Percentiles rank a stretch among this genome's conserved stretches.
These are phyloP conservation scores for Archaeoteleia sp. DNA, from an alignment of 2,888 invertebrate species.

Conservation along the genomic window DNA sequence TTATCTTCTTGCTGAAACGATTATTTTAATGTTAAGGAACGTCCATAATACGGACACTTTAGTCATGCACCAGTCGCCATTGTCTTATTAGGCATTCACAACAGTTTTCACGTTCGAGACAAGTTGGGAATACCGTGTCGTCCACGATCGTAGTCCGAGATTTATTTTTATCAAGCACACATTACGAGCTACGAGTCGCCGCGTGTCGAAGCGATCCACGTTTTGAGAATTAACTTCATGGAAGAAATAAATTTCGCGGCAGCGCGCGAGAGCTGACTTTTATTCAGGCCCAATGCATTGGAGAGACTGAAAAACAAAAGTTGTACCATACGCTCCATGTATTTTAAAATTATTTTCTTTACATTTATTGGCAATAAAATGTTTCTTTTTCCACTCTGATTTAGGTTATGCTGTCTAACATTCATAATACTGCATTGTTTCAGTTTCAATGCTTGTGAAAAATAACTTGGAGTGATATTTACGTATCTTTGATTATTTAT, in stretches of 20 bases:
- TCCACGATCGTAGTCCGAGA: slow-evolving; percentile 43
- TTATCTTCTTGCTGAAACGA: slow-evolving; percentile 23
- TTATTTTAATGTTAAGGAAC: slow-evolving; percentile 52
- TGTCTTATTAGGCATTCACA: slow-evolving; percentile 63
- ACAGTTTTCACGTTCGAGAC: slow-evolving; percentile 53
- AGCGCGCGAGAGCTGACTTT: slow-evolving; percentile 38
- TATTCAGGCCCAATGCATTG: slow-evolving; percentile 19
- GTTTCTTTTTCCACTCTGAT: too few species aligned
- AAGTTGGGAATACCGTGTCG: slow-evolving; percentile 61
- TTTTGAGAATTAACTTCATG: slow-evolving; percentile 31
- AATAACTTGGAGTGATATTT: too few species aligned
- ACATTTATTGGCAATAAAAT: slow-evolving; percentile 38
- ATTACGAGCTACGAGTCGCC: slow-evolving; percentile 55
- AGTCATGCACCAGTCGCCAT: slow-evolving; percentile 55
- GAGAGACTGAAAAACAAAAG: slow-evolving; percentile 10
- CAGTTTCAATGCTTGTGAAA: too few species aligned
- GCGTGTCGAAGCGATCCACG: slow-evolving; percentile 40
- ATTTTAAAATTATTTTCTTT: slow-evolving; percentile 38
- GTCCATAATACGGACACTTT: slow-evolving; percentile 70
- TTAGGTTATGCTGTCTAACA: too few species aligned
- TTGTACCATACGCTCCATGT: slow-evolving; percentile 18
- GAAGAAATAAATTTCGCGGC: slow-evolving; percentile 36
- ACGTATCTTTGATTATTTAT: too few species aligned
- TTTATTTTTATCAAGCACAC: slow-evolving; percentile 62
- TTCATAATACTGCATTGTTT: too few species aligned